Percentiles rank a stretch among this genome's conserved stretches.
Evolutionary conservation across 1,140 invertebrate genomes (phyloP).

Genomic region (Nasonia giraulti): DNA sequence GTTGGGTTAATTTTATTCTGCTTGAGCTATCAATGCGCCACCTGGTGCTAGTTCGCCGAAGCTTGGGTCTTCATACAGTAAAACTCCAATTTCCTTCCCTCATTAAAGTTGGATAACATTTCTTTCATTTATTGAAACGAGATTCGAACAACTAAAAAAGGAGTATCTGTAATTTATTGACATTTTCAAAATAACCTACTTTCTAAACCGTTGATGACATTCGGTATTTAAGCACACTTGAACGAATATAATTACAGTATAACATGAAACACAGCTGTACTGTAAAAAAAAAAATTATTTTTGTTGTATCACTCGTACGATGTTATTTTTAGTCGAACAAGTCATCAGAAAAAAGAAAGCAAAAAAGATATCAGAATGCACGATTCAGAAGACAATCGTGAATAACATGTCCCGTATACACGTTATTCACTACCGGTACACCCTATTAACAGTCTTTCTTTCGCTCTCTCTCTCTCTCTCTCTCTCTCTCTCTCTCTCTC

Average conservation of each 20-base stretch:
- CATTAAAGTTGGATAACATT: not conserved
- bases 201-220: not conserved
- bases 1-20: too few relatives aligned
- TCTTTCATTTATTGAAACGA: too few relatives aligned
- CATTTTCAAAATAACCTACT: not conserved
- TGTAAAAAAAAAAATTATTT: not conserved
- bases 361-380: not conserved
- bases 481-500: not conserved
- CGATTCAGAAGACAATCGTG: conserved; percentile 39
- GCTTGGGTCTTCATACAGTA: not conserved
- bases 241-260: not conserved
- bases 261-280: not conserved
- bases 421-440: conserved; percentile 8
- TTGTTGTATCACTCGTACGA: not conserved
- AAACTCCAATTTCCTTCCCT: not conserved
- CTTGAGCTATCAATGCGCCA: not conserved
- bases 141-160: too few relatives aligned
- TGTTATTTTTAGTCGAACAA: conserved; percentile 1
- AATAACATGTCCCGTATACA: conserved; percentile 4
- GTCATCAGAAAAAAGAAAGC: not conserved
- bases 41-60: not conserved
- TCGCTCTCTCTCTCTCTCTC: not conserved
- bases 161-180: not conserved
- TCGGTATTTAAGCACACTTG: not conserved
- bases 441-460: conserved; percentile 25